A percentile compares a stretch with the other conserved stretches of the same genome.
These are phyloP conservation scores for Trichonephila inaurata DNA, from an alignment of 1,140 invertebrate genomes.

Conservation along the genomic window DNA sequence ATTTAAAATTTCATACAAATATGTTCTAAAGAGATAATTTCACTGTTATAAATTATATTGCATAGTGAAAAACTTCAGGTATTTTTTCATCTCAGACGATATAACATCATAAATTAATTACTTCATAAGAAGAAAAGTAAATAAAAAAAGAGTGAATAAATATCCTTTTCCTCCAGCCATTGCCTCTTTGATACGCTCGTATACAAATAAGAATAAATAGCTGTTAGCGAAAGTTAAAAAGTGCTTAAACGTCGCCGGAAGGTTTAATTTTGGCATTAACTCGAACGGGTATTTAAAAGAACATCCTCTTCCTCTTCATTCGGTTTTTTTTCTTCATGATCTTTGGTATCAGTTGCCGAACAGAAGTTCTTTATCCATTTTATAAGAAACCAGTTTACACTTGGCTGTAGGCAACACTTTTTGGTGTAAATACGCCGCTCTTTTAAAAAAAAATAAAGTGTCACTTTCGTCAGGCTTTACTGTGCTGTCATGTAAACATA, in stretches of 20 bases:
- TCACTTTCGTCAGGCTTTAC: background rate
- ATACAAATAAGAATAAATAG: background rate
- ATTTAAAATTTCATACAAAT: too few relatives aligned
- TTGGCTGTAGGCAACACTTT: background rate
- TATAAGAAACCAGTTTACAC: constrained; percentile 25
- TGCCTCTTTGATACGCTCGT: background rate
- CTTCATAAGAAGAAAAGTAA: too few relatives aligned
- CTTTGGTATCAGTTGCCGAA: constrained; percentile 1
- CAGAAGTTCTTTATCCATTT: constrained; percentile 13
- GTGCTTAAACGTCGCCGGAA: background rate
- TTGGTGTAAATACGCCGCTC: background rate
- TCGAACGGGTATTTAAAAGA: background rate
- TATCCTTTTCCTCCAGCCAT: background rate
- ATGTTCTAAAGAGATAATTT: too few relatives aligned
- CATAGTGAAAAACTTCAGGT: too few relatives aligned
- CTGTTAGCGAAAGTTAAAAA: background rate
- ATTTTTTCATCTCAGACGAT: too few relatives aligned
- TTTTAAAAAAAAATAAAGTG: background rate
- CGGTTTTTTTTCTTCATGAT: background rate
- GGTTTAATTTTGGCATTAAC: constrained; percentile 13
- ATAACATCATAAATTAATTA: too few relatives aligned
- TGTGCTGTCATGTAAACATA: background rate
- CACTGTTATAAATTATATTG: too few relatives aligned
- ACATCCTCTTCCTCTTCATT: background rate
- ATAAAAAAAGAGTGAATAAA: too few relatives aligned